Conservation (phyloP, 2,888 invertebrate species). For the Chaetogeoica ovagalla region DNA sequence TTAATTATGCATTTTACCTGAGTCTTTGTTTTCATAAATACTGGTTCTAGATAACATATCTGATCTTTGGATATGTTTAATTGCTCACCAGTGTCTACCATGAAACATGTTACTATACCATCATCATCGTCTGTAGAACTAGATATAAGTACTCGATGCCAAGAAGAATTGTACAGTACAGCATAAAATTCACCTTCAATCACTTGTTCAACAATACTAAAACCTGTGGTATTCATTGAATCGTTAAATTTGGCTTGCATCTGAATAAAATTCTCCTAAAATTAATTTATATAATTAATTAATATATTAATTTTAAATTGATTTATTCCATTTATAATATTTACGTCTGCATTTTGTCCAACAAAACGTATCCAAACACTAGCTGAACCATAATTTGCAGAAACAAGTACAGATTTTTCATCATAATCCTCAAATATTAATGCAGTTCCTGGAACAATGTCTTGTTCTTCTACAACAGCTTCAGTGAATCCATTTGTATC, state of each 20-base stretch:
- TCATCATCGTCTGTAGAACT: slow-evolving; percentile 14
- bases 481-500: not conserved
- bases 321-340: not conserved
- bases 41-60: slow-evolving; percentile 35
- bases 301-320: not conserved
- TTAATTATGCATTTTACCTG: slow-evolving; percentile 15
- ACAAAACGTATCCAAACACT: slow-evolving; percentile 37
- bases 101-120: slow-evolving; percentile 23
- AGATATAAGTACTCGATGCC: slow-evolving; percentile 37
- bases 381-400: slow-evolving; percentile 38
- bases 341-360: slow-evolving; percentile 38
- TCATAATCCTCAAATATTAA: slow-evolving; percentile 11
- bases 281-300: no score
- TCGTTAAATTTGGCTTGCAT: slow-evolving; percentile 43
- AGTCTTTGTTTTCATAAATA: slow-evolving; percentile 36
- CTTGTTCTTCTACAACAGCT: not conserved
- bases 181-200: slow-evolving; percentile 38
- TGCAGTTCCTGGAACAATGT: slow-evolving; percentile 23
- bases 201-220: slow-evolving; percentile 28
- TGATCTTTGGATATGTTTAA: slow-evolving; percentile 34
- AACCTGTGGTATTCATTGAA: slow-evolving; percentile 26
- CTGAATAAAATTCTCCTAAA: slow-evolving; percentile 43
- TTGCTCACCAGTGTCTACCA: slow-evolving; percentile 37
- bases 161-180: slow-evolving; percentile 33
- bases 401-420: slow-evolving; percentile 43